Percentiles rank a stretch among this genome's conserved stretches.
Conservation (phyloP, 2,113 vertebrate species). For the Brachyhypopomus occidentalis region DNA sequence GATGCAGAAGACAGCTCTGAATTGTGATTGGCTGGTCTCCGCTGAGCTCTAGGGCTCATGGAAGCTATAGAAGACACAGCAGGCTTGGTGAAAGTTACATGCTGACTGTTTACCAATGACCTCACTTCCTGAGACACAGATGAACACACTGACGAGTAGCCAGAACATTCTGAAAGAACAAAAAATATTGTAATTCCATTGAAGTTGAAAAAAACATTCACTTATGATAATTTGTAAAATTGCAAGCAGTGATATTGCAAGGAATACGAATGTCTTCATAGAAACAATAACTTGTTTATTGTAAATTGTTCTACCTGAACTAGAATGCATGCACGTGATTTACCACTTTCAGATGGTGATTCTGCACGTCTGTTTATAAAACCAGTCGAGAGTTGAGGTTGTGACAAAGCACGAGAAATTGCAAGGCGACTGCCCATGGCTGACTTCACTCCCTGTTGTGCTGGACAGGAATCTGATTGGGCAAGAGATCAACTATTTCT, state of each 20-base stretch:
- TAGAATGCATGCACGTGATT: neutral
- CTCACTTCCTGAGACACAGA: conserved; percentile 13
- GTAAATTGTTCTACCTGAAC: too few relatives aligned
- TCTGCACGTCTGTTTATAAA: conserved; percentile 21
- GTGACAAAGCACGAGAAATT: neutral
- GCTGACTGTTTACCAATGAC: conserved; percentile 19
- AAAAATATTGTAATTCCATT: neutral
- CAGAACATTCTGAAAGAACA: conserved; percentile 31
- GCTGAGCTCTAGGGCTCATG: conserved; percentile 32
- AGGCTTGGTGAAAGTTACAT: conserved; percentile 13
- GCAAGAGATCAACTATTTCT: neutral
- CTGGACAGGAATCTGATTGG: conserved; percentile 9
- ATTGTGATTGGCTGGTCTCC: conserved; percentile 1
- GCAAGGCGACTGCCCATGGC: neutral
- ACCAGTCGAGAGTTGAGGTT: conserved; percentile 7
- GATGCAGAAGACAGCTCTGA: conserved; percentile 56
- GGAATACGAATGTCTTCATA: too few relatives aligned
- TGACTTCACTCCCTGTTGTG: conserved; percentile 15
- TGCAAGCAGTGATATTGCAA: too few relatives aligned
- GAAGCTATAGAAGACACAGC: neutral
- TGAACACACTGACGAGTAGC: conserved; percentile 34
- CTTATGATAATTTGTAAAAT: too few relatives aligned
- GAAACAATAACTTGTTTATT: too few relatives aligned
- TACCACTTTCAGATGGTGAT: conserved; percentile 41
- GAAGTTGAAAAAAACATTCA: neutral